Conservation (phyloP, 37 sponge, comb jelly and placozoan species). For the Bolinopsis microptera region DNA sequence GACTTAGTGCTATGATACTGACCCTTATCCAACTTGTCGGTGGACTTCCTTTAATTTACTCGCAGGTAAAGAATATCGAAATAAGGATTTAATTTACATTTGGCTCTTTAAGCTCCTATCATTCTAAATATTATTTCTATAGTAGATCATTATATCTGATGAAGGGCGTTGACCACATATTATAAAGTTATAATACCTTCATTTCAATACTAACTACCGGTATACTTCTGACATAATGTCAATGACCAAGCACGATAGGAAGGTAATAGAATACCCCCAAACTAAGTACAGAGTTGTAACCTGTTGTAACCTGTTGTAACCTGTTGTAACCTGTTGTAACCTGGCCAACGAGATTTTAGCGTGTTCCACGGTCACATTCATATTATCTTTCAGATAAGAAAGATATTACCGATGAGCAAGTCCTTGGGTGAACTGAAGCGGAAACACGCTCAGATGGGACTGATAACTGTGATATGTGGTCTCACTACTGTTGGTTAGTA, state of each 20-base stretch:
- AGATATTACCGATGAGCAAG: background rate
- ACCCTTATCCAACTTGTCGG: background rate
- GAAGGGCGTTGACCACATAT: too few relatives aligned
- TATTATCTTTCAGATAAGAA: background rate
- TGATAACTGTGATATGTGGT: background rate
- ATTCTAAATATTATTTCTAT: too few relatives aligned
- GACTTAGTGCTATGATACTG: background rate
- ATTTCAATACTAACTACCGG: too few relatives aligned
- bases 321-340: too few relatives aligned
- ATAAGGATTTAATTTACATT: too few relatives aligned
- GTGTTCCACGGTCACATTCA: background rate
- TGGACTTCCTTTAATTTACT: background rate
- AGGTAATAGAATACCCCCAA: background rate
- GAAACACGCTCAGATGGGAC: constrained; percentile 13
- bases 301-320: too few relatives aligned
- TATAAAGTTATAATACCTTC: too few relatives aligned
- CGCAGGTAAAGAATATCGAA: background rate
- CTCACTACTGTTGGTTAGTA: background rate
- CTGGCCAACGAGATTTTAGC: background rate
- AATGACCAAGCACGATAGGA: too few relatives aligned
- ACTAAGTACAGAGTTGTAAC: background rate
- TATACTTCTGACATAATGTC: too few relatives aligned
- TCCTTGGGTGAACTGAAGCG: background rate
- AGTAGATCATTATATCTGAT: too few relatives aligned
- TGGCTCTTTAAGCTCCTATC: too few relatives aligned